phyloP scores from a whole-genome alignment of 2,888 invertebrate species.

The Dasypogon diadema region DNA sequence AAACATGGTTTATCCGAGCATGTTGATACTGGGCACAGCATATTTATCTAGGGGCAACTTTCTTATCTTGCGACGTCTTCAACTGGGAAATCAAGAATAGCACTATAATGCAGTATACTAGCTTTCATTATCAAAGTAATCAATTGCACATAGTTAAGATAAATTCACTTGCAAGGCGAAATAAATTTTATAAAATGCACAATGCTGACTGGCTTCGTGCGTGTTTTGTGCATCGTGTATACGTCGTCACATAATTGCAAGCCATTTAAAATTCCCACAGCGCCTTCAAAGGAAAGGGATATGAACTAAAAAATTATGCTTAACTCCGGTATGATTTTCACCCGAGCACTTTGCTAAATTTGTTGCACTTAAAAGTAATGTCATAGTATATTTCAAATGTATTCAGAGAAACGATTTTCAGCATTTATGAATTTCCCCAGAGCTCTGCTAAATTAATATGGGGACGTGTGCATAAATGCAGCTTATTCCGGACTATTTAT shows the following conservation, averaged over 20 bases:
- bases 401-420: conserved; percentile 35
- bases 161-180: conserved; percentile 15
- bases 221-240: not conserved
- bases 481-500: not conserved
- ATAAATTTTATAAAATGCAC: too few relatives aligned
- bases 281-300: not conserved
- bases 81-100: conserved; percentile 52
- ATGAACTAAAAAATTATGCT: conserved; percentile 28
- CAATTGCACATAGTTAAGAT: conserved; percentile 29
- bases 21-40: not conserved
- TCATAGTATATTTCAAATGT: conserved; percentile 14
- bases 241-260: not conserved
- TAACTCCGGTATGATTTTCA: conserved; percentile 2
- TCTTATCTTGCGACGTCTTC: conserved; percentile 51
- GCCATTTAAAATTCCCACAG: not conserved
- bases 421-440: conserved; percentile 33
- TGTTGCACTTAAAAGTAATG: conserved; percentile 32
- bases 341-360: conserved; percentile 11
- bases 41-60: conserved; percentile 4
- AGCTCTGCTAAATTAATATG: not conserved
- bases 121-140: conserved; percentile 4
- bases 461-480: not conserved
- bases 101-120: conserved; percentile 42
- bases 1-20: conserved; percentile 7
- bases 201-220: too few relatives aligned